Percentiles rank a stretch among this genome's conserved stretches.
Conservation (phyloP, 2,888 invertebrate genomes). For the Brassicogethes aeneus region DNA sequence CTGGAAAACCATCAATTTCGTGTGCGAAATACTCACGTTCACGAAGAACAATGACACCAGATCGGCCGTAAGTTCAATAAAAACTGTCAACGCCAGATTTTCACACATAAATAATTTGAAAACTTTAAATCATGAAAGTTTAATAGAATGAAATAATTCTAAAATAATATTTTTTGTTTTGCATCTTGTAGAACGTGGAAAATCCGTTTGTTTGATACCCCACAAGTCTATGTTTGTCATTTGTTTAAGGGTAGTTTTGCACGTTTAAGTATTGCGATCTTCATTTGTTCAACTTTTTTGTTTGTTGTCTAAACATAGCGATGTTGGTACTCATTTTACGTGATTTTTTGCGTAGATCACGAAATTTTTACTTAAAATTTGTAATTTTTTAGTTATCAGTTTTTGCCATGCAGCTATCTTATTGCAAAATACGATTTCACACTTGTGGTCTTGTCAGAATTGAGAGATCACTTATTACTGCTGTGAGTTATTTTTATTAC, state of each 20-base stretch:
- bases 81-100: background rate
- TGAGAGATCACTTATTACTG: slow-evolving; percentile 45
- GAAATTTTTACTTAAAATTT: no score
- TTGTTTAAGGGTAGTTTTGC: no score
- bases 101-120: no score
- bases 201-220: no score
- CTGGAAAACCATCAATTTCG: slow-evolving; percentile 6
- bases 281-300: no score
- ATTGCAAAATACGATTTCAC: slow-evolving; percentile 41
- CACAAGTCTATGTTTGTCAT: no score
- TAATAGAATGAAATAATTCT: background rate
- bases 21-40: slow-evolving; percentile 3
- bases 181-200: no score
- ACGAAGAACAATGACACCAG: background rate
- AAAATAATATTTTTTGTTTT: background rate
- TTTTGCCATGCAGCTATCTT: slow-evolving; percentile 37
- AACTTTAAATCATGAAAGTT: no score
- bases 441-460: slow-evolving; percentile 46
- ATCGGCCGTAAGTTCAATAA: background rate
- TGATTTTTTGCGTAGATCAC: no score
- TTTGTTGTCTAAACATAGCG: no score
- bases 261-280: no score
- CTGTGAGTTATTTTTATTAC: slow-evolving; percentile 39
- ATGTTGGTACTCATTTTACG: no score
- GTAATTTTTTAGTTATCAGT: slow-evolving; percentile 29